Evolutionary conservation across 2,797 vertebrate genomes (phyloP).

Genomic region (Tadarida brasiliensis): DNA sequence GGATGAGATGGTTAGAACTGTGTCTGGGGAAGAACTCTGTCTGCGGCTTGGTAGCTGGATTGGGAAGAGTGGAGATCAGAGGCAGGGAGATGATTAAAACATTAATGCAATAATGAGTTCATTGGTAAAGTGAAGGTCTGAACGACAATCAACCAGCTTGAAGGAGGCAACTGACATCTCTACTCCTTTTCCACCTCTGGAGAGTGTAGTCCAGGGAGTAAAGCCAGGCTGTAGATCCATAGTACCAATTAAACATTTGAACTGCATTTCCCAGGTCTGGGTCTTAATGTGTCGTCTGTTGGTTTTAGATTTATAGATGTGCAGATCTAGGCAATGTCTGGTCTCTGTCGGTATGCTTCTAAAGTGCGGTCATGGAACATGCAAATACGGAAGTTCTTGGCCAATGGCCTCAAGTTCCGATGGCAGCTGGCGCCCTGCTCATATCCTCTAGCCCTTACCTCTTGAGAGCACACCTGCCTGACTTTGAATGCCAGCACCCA

Average conservation of each 20-base stretch:
- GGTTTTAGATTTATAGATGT: conserved; percentile 8
- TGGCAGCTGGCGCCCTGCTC: conserved; percentile 41
- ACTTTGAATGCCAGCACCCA: conserved; percentile 71
- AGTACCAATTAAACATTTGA: conserved; percentile 30
- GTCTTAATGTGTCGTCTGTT: not conserved
- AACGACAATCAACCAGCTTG: not conserved
- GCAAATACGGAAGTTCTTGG: conserved; percentile 22
- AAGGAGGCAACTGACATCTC: conserved; percentile 1
- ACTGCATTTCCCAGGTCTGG: not conserved
- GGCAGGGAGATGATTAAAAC: not conserved
- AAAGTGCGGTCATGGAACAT: not conserved
- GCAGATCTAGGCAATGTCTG: conserved; percentile 34
- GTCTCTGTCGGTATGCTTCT: not conserved
- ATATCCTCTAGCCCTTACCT: conserved; percentile 69
- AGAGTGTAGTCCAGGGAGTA: conserved; percentile 12
- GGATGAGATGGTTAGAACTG: not conserved
- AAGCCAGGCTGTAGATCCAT: not conserved
- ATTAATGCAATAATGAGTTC: not conserved
- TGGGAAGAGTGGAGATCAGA: not conserved
- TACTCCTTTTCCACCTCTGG: conserved; percentile 20
- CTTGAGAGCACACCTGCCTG: conserved; percentile 75
- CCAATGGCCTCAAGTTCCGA: conserved; percentile 57
- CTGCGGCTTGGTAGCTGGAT: not conserved
- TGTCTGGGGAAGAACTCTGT: not conserved
- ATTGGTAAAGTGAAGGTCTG: not conserved